phyloP scores from a whole-genome alignment of 2,797 vertebrate species.

The Melanotaenia pygmaea region DNA sequence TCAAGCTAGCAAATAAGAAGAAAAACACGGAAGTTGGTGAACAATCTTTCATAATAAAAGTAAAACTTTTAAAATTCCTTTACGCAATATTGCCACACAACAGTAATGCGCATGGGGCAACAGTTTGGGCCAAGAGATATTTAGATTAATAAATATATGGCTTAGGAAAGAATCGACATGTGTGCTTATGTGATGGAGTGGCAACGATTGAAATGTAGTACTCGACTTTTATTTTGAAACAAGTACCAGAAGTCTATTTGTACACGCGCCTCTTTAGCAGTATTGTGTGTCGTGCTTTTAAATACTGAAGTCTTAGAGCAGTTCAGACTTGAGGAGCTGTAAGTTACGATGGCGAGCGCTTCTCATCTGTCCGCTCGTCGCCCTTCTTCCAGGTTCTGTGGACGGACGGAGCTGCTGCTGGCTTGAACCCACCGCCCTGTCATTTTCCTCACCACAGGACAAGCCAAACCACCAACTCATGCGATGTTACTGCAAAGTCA shows the following conservation, averaged over 20 bases:
- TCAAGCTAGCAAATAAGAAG: constrained; percentile 18
- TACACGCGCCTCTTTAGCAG: not conserved
- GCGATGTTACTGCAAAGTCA: constrained; percentile 57
- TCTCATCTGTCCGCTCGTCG: constrained; percentile 18
- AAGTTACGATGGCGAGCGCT: constrained; percentile 64
- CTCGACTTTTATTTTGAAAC: constrained; percentile 50
- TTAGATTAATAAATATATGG: not conserved
- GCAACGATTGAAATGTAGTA: too few relatives aligned
- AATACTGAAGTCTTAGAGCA: constrained; percentile 66
- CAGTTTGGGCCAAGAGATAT: not conserved
- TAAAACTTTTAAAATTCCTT: fast-evolving
- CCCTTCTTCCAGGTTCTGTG: constrained; percentile 38
- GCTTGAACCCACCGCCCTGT: constrained; percentile 18
- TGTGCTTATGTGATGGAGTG: not conserved
- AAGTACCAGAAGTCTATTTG: not conserved
- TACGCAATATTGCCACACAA: not conserved
- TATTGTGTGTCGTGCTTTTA: constrained; percentile 48
- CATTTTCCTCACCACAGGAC: constrained; percentile 6
- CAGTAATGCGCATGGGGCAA: not conserved
- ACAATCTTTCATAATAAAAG: constrained; percentile 7
- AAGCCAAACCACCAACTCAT: constrained; percentile 36
- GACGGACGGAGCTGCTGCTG: constrained; percentile 22
- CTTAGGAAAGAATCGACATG: not conserved
- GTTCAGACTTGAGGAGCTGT: constrained; percentile 59
- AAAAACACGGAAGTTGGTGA: constrained; percentile 7